Base-by-base conservation (phyloP, 64 coral and sea anemone genomes). In the Orbicella faveolata region DNA sequence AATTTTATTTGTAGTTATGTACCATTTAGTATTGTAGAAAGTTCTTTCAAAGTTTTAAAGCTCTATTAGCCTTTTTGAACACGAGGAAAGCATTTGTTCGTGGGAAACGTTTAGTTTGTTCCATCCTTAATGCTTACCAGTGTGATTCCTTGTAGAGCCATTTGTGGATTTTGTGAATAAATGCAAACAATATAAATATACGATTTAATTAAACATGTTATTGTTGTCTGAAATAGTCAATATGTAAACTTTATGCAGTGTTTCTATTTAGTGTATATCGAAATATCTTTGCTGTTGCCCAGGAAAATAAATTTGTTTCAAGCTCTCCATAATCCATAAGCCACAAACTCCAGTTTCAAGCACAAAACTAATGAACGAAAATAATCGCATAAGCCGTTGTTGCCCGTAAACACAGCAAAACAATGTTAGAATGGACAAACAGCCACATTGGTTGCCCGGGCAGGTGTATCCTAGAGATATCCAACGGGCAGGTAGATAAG, bases 391-490 rank as follows among this genome's bases (percentile, higher is more conserved):
- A 53, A 9, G 34, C 25, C 16, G 35, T 18, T 13, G n/a, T 5
- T 44, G 20, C n/a, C 41, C 57, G 21, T 85, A 19, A 85, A 85
- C 63, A 69, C 17, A 2, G 19, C 20, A 26, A 83, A 41, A 66
- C 61, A 59, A 48, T 35, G 68, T 25, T 65, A 23, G 61, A 62
- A 48, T 83, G 62, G 77, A 79, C 63, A 83, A 83, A 83, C 37
- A 83, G 16, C 80, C 36, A 44, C 63, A 63, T 83, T 83, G 61
- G 16, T 68, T 36, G 39, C 82, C 20, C 20, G 65, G 65, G 64
- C 82, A 85, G 82, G 82, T 85, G 82, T 85, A 66, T 65, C 82
- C 36, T 53, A 73, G 82, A 66, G 82, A 81, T 62, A 63, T 81
- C 6, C 79, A 81, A 17, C 54, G 79, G 39, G 68, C 82, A 53